Evolutionary conservation across 2,797 vertebrate species (phyloP).

Genomic region (Pachyuromys duprasi): DNA sequence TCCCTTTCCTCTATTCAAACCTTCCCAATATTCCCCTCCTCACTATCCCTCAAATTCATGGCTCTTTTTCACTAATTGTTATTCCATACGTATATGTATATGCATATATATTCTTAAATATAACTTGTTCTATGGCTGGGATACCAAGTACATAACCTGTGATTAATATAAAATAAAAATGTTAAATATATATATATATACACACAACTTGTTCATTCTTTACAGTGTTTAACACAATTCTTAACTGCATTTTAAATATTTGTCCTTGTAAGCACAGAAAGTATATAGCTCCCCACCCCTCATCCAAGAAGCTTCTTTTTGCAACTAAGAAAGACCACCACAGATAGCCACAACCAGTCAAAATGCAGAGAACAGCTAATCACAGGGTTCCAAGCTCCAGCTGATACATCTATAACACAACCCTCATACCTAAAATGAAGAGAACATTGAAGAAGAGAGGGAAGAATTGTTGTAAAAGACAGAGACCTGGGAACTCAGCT

Average conservation of each 20-base stretch:
- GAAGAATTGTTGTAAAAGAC: not conserved
- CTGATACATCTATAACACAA: not conserved
- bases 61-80: not conserved
- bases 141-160: too few species aligned
- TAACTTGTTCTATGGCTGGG: too few species aligned
- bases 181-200: not conserved
- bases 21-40: not conserved
- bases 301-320: not conserved
- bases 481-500: not conserved
- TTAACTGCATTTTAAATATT: not conserved
- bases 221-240: not conserved
- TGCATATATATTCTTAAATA: not conserved
- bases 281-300: not conserved
- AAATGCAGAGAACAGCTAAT: not conserved
- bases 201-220: not conserved
- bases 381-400: not conserved
- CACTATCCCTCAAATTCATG: not conserved
- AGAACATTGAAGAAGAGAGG: not conserved
- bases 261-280: not conserved
- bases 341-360: not conserved
- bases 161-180: too few species aligned
- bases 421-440: not conserved
- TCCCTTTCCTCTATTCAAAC: not conserved
- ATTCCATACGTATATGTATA: not conserved
- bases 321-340: not conserved